Base-by-base conservation (phyloP, 2,888 invertebrate genomes). In the Euclidia mi region DNA sequence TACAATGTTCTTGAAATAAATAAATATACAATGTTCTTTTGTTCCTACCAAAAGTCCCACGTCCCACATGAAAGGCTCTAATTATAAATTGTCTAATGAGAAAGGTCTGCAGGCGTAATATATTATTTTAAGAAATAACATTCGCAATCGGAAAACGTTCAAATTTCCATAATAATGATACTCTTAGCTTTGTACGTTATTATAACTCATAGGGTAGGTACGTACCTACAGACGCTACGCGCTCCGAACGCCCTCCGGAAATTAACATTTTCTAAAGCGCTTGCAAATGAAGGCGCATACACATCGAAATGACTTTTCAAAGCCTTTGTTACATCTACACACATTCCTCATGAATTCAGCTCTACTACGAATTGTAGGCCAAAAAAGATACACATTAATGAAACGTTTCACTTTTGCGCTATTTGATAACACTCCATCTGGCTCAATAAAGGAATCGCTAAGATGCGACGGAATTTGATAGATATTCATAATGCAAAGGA, bases 401-500 rank as follows among this genome's bases (percentile, higher is more conserved):
- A 84, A 84, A 76, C 81, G 73, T 72, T 77, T 81, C 71, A 70
- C 76, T 79, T 78, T 77, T 66, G 66, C 73, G 72, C 73, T 88
- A 83, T 88, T 88, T 87, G 82, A 79, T 74, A 81, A 74, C 84
- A 79, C 84, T 87, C 84, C 77, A 83, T 82, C 82, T 72, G 64
- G 48, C 78, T 82, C 84, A 88, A 91, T 89, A 89, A 90, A 83
- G 80, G 72, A 81, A 82, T 84, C 81, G 76, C 79, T 66, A 69
- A 83, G 81, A 80, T 69, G 79, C 75, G 75, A 77, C 66, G 81
- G 82, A 85, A 88, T 89, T 89, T 87, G 84, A 86, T 88, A 89
- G 87, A 89, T 88, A 87, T 90, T 90, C 87, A 90, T 91, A 90
- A 90, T 89, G 90, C 89, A 89, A 90, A 91, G 87, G 87, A 79